Conservation (phyloP, 2,888 invertebrate species). For the Camptogramma bilineatum region DNA sequence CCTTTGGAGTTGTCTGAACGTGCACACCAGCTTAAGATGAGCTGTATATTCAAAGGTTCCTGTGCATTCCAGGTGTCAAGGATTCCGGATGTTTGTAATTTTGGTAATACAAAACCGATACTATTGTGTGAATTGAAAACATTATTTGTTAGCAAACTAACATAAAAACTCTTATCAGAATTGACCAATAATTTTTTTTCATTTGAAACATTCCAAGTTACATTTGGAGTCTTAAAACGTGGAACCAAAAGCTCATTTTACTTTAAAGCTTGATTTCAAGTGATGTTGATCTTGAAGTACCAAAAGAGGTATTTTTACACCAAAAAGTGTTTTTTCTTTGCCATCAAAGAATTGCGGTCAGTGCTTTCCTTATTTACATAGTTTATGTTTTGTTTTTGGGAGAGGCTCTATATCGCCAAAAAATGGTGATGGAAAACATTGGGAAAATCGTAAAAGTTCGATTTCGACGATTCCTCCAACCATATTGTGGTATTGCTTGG, state of each 20-base stretch:
- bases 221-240: neutral
- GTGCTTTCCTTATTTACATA: constrained; percentile 24
- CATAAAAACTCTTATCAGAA: too few species aligned
- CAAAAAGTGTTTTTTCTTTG: constrained; percentile 30
- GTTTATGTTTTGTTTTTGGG: constrained; percentile 16
- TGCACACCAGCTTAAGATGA: too few species aligned
- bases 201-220: neutral
- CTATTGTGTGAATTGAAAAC: too few species aligned
- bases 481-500: neutral
- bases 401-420: neutral
- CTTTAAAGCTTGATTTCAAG: neutral
- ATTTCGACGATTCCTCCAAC: neutral
- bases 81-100: too few species aligned
- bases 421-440: constrained; percentile 12
- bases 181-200: neutral
- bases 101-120: too few species aligned
- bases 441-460: neutral
- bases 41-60: too few species aligned
- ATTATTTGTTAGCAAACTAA: too few species aligned
- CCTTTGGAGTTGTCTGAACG: too few species aligned
- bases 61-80: too few species aligned
- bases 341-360: constrained; percentile 37
- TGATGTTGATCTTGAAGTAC: neutral
- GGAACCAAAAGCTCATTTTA: neutral
- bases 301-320: neutral